A percentile compares a stretch with the other conserved stretches of the same genome.
phyloP scores from a whole-genome alignment of 2,797 vertebrate genomes.

The Taenioides sp. region DNA sequence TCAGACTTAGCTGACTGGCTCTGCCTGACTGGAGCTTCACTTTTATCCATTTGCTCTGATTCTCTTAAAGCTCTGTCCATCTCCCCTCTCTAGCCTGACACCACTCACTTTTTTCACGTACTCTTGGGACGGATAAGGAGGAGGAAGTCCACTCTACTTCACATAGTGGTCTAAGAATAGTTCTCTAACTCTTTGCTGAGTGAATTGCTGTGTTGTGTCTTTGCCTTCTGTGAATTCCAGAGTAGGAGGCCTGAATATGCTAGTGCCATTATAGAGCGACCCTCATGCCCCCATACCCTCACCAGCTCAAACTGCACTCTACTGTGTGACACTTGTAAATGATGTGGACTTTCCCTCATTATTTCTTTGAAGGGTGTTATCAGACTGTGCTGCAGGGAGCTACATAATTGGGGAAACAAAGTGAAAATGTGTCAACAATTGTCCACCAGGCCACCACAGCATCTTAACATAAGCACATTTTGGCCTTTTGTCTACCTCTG shows the following conservation, averaged over 20 bases:
- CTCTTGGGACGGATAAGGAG: conserved; percentile 16
- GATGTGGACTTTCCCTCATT: conserved; percentile 46
- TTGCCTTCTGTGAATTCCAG: conserved; percentile 74
- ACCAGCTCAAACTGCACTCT: conserved; percentile 24
- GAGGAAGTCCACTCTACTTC: conserved; percentile 52
- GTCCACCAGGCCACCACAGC: background rate
- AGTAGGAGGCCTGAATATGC: conserved; percentile 78
- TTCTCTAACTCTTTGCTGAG: conserved; percentile 49
- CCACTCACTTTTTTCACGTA: conserved; percentile 44
- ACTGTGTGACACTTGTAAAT: conserved; percentile 30
- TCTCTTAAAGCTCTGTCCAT: conserved; percentile 36
- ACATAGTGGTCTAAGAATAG: conserved; percentile 77
- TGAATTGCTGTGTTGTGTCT: conserved; percentile 70
- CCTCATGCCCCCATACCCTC: conserved; percentile 49
- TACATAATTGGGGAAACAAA: conserved; percentile 23
- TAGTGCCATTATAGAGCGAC: conserved; percentile 62
- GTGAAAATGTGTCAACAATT: conserved; percentile 19
- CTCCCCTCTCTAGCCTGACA: conserved; percentile 24
- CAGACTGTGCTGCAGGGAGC: conserved; percentile 7
- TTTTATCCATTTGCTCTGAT: conserved; percentile 45
- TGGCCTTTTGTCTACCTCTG: conserved; percentile 27
- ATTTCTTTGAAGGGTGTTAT: conserved; percentile 13
- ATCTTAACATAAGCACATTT: conserved; percentile 13
- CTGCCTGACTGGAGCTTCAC: conserved; percentile 58
- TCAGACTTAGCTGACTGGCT: conserved; percentile 52